Conservation (phyloP, 2,797 vertebrate species). For the Cephalopachus bancanus region DNA sequence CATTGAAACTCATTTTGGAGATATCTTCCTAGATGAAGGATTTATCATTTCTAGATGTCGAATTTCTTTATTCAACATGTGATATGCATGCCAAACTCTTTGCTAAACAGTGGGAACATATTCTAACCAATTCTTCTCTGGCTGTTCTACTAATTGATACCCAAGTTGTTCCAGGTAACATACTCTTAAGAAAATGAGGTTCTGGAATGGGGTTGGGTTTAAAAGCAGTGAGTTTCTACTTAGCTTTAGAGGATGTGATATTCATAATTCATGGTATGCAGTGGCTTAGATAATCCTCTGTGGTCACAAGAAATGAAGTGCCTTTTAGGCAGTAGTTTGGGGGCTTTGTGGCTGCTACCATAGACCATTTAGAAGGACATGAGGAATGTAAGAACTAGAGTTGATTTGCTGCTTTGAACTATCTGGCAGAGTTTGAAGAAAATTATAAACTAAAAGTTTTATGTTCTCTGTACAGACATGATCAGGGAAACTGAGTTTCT, state of each 20-base stretch:
- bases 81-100: not conserved
- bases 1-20: not conserved
- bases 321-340: not conserved
- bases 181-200: not conserved
- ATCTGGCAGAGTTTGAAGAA: not conserved
- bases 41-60: not conserved
- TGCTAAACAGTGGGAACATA: not conserved
- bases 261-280: not conserved
- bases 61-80: not conserved
- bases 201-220: not conserved
- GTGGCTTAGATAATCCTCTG: not conserved
- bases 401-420: not conserved
- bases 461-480: constrained; percentile 32
- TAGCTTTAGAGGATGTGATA: not conserved
- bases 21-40: not conserved
- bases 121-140: not conserved
- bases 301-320: not conserved
- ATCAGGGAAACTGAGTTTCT: not conserved
- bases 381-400: not conserved
- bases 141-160: not conserved
- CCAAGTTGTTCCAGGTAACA: not conserved
- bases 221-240: not conserved
- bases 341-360: not conserved
- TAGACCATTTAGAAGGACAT: not conserved
- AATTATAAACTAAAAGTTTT: not conserved